Conservation (phyloP, 2,888 invertebrate species). For the Leucophora obtusa region DNA sequence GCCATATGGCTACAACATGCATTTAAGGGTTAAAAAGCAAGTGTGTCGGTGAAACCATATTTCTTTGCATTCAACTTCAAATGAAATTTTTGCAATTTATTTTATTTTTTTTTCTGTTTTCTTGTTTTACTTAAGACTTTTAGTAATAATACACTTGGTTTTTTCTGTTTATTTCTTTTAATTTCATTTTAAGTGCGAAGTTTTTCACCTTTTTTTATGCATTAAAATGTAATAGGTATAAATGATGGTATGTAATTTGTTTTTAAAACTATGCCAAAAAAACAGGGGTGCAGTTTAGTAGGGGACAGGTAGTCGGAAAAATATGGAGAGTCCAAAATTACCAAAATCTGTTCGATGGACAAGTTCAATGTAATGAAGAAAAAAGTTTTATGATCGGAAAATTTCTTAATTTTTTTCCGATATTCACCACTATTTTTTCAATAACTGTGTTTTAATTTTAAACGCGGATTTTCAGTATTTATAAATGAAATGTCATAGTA, state of each 20-base stretch:
- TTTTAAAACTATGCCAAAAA: background rate
- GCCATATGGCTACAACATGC: too few species aligned
- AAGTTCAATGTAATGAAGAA: too few species aligned
- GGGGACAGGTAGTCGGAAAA: background rate
- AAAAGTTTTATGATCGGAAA: too few species aligned
- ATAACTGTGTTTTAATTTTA: too few species aligned
- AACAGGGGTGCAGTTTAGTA: background rate
- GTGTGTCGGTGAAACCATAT: constrained; percentile 60
- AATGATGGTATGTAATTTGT: background rate
- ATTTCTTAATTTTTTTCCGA: too few species aligned
- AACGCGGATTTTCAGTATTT: too few species aligned
- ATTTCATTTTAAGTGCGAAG: constrained; percentile 61
- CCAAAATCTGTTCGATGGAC: too few species aligned
- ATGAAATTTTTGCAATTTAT: constrained; percentile 23
- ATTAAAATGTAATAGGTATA: background rate
- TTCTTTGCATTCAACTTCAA: constrained; percentile 47
- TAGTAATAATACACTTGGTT: constrained; percentile 31
- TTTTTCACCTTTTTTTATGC: constrained; percentile 60
- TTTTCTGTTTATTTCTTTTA: constrained; percentile 42
- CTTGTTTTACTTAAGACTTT: constrained; percentile 46
- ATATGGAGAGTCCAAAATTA: too few species aligned
- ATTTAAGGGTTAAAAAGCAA: constrained; percentile 39
- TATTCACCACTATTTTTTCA: too few species aligned
- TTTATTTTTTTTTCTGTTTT: background rate
- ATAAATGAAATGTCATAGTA: too few species aligned